Percentiles rank a stretch among this genome's conserved stretches.
These are phyloP conservation scores for Trichopoda pennipes DNA, from an alignment of 2,888 invertebrate genomes.

Conservation along the genomic window DNA sequence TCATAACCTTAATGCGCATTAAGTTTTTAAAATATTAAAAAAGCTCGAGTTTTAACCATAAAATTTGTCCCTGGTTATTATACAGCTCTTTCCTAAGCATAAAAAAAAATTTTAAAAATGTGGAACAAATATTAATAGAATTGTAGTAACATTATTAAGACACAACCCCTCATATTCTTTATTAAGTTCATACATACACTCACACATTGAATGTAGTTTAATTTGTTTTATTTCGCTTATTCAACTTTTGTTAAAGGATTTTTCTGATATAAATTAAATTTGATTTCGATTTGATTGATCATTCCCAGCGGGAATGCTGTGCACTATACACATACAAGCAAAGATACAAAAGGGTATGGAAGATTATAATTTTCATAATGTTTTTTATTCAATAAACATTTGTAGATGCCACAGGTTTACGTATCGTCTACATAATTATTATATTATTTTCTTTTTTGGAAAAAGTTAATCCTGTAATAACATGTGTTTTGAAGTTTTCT, in stretches of 20 bases:
- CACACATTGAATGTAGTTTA: conserved; percentile 33
- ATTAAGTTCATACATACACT: conserved; percentile 39
- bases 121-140: conserved; percentile 17
- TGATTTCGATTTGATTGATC: conserved; percentile 80
- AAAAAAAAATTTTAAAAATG: neutral
- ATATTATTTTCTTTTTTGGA: conserved; percentile 36
- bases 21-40: too few species aligned
- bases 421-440: conserved; percentile 43
- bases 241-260: conserved; percentile 62
- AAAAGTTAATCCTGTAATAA: conserved; percentile 77
- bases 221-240: conserved; percentile 49
- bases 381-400: conserved; percentile 59
- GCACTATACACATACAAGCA: conserved; percentile 22
- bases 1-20: too few species aligned
- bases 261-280: conserved; percentile 69
- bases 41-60: too few species aligned
- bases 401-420: conserved; percentile 62
- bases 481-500: conserved; percentile 74
- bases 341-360: conserved; percentile 13
- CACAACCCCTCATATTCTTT: neutral
- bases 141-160: conserved; percentile 29
- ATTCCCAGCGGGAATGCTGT: conserved; percentile 78
- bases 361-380: conserved; percentile 67
- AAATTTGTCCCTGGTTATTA: neutral
- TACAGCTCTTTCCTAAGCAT: neutral